Evolutionary conservation across 2,888 invertebrate genomes (phyloP), one percentile per base, ranked within the genome.

Genomic region (Drosophila differens): DNA sequence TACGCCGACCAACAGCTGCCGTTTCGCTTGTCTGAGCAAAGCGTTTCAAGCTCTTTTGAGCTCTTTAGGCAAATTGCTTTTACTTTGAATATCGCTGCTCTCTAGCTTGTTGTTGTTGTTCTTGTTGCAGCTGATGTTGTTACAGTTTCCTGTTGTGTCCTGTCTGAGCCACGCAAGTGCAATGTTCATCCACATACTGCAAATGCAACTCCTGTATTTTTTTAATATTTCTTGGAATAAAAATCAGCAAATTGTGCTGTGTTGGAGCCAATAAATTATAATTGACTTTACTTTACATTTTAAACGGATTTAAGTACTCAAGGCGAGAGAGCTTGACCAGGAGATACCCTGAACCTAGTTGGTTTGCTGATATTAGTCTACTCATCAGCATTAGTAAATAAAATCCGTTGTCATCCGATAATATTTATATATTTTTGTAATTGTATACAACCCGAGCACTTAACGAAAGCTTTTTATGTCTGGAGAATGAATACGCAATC

Each of bases 41-140:
- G 83, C 88, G 69, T 82, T 85, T 57, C 57, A 81, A 79, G 79
- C 68, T 65, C 82, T 78, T 78, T 78, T 52, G 69, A 64, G 70
- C 82, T 85, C 62, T 85, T 87, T 87, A 82, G 73, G 70, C 80
- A 83, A 84, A 78, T 83, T 86, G 70, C 72, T 67, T 82, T 75
- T 78, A 70, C 79, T 86, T 83, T 89, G 84, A 81, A 71, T 54
- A 69, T 30, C 58, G 44, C 49, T 53, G 33, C 53, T 25, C 25
- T 47, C 9, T 47, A 4, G 16, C 16, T 25, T 16, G 7, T 22
- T 14, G 22, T 51, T 70, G 14, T 33, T 54, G 30, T 22, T 25
- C 4, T 47, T 14, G 22, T 41, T 58, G 10, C 33, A 22, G 14
- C 30, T 44, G 44, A 16, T 49, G 49, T 28, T 52, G 28, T 52